Percentiles rank a stretch among this genome's conserved stretches.
These are phyloP conservation scores for Musca domestica DNA, from an alignment of 1,140 invertebrate species.

Conservation along the genomic window DNA sequence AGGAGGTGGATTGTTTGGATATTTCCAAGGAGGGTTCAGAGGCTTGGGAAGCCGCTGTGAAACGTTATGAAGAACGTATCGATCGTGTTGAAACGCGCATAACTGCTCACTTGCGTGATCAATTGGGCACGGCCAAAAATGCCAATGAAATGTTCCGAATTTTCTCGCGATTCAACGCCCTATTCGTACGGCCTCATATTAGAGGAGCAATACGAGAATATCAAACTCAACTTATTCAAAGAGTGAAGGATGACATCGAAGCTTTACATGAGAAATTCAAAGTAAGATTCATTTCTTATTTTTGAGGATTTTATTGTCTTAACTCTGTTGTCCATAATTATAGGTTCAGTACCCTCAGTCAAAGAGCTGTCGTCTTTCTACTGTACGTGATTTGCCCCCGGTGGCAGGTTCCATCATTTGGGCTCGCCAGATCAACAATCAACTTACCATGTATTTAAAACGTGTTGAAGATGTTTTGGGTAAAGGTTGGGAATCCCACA, in stretches of 20 bases:
- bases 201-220: slow-evolving; percentile 98
- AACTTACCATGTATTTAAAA: slow-evolving; percentile 94
- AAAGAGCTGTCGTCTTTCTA: slow-evolving; percentile 87
- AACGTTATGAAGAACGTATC: slow-evolving; percentile 95
- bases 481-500: slow-evolving; percentile 99
- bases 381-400: slow-evolving; percentile 90
- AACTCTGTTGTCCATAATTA: too few species aligned
- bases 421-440: slow-evolving; percentile 97
- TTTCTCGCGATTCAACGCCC: slow-evolving; percentile 95
- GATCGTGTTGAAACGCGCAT: slow-evolving; percentile 96
- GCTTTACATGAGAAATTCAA: slow-evolving; percentile 97
- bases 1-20: slow-evolving; percentile 97
- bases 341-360: slow-evolving; percentile 90
- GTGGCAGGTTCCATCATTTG: slow-evolving; percentile 98
- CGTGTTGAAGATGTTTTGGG: slow-evolving; percentile 96
- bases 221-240: slow-evolving; percentile 97
- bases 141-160: slow-evolving; percentile 99
- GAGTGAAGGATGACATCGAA: slow-evolving; percentile 99
- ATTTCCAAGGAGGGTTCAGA: slow-evolving; percentile 95
- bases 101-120: slow-evolving; percentile 92
- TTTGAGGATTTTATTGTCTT: background rate
- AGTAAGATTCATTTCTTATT: slow-evolving; percentile 55
- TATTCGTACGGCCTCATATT: slow-evolving; percentile 98
- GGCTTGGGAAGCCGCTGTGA: slow-evolving; percentile 94
- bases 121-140: slow-evolving; percentile 96